Evolutionary conservation across 2,888 invertebrate genomes (phyloP), one percentile per base, ranked within the genome.

Genomic region (Erebia palarica): DNA sequence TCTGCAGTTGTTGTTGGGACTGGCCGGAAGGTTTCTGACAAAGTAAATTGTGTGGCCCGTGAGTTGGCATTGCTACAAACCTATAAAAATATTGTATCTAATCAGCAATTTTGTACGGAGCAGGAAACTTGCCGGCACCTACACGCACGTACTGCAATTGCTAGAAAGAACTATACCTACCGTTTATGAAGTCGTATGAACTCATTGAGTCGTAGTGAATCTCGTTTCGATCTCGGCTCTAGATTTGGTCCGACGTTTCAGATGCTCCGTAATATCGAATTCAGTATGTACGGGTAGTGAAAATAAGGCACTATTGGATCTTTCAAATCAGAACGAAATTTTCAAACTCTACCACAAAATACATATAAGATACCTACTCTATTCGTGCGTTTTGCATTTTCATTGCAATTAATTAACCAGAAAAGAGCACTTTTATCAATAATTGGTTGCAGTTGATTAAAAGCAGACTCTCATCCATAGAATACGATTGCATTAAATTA

Each of bases 401-500:
- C 10, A 36, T 49, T 27, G 42, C 60, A 27, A n/a, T 36, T 36
- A 70, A 73, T 69, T 67, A 61, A 65, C 51, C 67, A 63, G 65
- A 68, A 70, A 70, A 66, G 42, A 72, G 49, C 65, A 65, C 68
- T 65, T 60, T 60, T 74, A 74, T 63, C 55, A 68, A 58, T 73
- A 70, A 75, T 73, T 72, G 72, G 67, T 68, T 65, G 65, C 70
- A 73, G 66, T 73, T 75, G 70, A 72, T 74, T 69, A 57, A 64
- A 68, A 59, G 63, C 16, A 57, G 18, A 27, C 65, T 72, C 67
- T 67, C 73, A 76, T 71, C 69, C 74, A 74, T 70, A 72, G 61
- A 71, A 72, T 76, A 73, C 67, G 71, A 72, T 73, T 75, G 69
- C 70, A 70, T 74, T 69, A 68, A 70, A 70, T 67, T 67, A 74